These are phyloP conservation scores for Reticulitermes speratus DNA, from an alignment of 1,140 invertebrate genomes.

Conservation along the genomic window DNA sequence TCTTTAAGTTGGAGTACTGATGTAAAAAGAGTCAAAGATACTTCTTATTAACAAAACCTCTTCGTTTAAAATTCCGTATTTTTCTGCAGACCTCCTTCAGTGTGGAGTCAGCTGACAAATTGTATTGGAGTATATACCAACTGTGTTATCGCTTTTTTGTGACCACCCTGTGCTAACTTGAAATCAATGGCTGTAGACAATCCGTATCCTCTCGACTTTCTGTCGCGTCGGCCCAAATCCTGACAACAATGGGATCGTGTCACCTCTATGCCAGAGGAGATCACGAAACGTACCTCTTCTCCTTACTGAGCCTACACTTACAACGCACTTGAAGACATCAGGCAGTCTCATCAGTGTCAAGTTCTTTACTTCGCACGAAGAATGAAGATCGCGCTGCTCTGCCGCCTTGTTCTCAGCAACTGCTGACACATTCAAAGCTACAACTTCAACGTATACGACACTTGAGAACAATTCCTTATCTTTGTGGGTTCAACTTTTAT, in stretches of 20 bases:
- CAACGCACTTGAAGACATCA: not conserved
- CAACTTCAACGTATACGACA: not conserved
- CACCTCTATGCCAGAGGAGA: not conserved
- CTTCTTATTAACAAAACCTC: too few species aligned
- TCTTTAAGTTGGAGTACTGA: too few species aligned
- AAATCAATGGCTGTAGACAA: not conserved
- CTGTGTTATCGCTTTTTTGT: too few species aligned
- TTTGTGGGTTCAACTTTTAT: not conserved
- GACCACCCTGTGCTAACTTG: not conserved
- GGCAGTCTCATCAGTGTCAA: not conserved
- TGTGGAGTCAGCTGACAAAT: too few species aligned
- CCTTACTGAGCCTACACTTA: not conserved
- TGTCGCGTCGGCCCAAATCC: slow-evolving; percentile 7
- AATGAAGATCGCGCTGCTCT: not conserved
- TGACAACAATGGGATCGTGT: not conserved
- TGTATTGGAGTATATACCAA: too few species aligned
- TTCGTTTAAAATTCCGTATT: too few species aligned
- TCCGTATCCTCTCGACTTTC: not conserved
- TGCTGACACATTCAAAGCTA: not conserved
- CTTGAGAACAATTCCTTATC: not conserved
- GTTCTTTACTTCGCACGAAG: not conserved
- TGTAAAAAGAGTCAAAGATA: too few species aligned
- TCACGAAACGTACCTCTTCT: not conserved
- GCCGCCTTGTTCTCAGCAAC: not conserved
- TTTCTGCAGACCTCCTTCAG: too few species aligned